These are phyloP conservation scores for Opisthocomus hoazin DNA, from an alignment of 2,113 vertebrate genomes.

Conservation along the genomic window DNA sequence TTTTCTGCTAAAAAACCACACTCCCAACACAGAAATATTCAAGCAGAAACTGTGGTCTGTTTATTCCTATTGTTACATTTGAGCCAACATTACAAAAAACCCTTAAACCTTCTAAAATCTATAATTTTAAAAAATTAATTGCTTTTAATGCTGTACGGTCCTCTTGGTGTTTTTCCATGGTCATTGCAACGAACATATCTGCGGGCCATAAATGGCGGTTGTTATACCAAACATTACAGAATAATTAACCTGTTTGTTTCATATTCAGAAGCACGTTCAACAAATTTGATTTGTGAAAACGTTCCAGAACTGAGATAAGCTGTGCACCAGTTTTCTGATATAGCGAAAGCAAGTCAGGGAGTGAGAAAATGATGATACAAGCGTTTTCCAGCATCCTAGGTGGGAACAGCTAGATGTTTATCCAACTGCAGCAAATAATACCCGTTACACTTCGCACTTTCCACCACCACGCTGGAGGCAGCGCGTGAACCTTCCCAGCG, in stretches of 20 bases:
- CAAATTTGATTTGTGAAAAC: neutral
- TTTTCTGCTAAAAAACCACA: neutral
- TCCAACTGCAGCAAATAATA: fast-evolving
- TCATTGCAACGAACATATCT: neutral
- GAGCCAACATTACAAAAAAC: neutral
- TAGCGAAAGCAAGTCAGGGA: neutral
- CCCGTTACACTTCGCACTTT: fast-evolving
- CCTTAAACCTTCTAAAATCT: neutral
- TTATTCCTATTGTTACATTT: neutral
- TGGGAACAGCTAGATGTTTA: fast-evolving
- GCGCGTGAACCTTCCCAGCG: too few relatives aligned
- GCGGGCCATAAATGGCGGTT: neutral
- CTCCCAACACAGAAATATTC: neutral
- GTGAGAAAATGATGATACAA: fast-evolving
- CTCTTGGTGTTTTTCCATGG: neutral
- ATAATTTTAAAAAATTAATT: neutral
- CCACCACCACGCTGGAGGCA: neutral
- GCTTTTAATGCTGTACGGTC: neutral
- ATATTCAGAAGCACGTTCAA: neutral
- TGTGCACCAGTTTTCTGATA: neutral
- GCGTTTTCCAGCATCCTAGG: neutral
- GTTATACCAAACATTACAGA: neutral
- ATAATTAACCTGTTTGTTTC: neutral
- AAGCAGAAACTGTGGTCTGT: neutral
- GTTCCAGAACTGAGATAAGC: neutral